Conservation (phyloP, 2,888 invertebrate species). For the Schrankia costaestrigalis region DNA sequence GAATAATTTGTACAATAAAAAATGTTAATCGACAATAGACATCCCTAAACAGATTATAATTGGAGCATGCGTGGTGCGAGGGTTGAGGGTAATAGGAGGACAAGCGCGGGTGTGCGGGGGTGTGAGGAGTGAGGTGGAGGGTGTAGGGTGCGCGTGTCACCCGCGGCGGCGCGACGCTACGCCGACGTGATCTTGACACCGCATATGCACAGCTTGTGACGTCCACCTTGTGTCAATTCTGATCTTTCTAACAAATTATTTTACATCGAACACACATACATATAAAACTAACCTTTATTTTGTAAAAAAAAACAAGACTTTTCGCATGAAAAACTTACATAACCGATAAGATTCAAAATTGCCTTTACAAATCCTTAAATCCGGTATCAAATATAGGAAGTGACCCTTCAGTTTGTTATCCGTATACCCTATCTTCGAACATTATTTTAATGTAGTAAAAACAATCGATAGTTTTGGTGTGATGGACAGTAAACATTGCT, state of each 20-base stretch:
- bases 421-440: slow-evolving; percentile 14
- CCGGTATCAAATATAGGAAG: slow-evolving; percentile 13
- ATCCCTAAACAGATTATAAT: slow-evolving; percentile 80
- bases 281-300: slow-evolving; percentile 2
- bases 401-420: slow-evolving; percentile 19
- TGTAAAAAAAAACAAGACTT: slow-evolving; percentile 2
- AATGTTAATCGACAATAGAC: slow-evolving; percentile 70
- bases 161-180: slow-evolving; percentile 58
- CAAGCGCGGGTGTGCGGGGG: slow-evolving; percentile 35
- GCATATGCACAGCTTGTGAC: slow-evolving; percentile 65
- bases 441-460: slow-evolving; percentile 21
- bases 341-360: slow-evolving; percentile 16
- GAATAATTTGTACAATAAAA: slow-evolving; percentile 28
- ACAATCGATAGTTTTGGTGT: slow-evolving; percentile 19
- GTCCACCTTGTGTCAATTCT: slow-evolving; percentile 49
- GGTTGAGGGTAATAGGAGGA: slow-evolving; percentile 56
- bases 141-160: slow-evolving; percentile 59
- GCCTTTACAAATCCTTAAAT: slow-evolving; percentile 20
- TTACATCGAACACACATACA: no score
- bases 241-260: slow-evolving; percentile 35
- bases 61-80: slow-evolving; percentile 80
- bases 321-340: slow-evolving; percentile 19
- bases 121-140: slow-evolving; percentile 17
- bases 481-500: slow-evolving; percentile 6
- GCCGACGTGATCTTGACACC: slow-evolving; percentile 78